A percentile compares a stretch with the other conserved stretches of the same genome.
phyloP scores from a whole-genome alignment of 2,113 vertebrate species.

The Cichladusa arquata region DNA sequence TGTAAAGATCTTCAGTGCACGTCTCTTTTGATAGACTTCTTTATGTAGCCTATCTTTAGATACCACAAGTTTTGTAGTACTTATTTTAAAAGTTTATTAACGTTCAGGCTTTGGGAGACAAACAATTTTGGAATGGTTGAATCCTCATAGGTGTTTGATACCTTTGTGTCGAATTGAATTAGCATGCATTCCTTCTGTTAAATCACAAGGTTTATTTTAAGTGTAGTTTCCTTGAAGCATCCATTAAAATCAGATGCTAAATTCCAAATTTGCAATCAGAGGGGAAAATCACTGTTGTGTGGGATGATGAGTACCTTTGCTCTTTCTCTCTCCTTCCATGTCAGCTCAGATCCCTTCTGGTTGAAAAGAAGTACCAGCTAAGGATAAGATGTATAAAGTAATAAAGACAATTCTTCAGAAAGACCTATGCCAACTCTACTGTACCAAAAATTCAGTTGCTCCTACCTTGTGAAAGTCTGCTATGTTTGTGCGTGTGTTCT shows the following conservation, averaged over 20 bases:
- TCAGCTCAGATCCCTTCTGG: constrained; percentile 10
- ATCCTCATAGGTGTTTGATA: not conserved
- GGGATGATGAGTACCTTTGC: not conserved
- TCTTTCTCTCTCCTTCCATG: not conserved
- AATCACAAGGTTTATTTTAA: not conserved
- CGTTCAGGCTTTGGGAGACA: not conserved
- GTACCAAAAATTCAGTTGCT: not conserved
- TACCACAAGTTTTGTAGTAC: not conserved
- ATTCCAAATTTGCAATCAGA: not conserved
- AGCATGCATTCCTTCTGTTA: not conserved
- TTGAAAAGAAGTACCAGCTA: not conserved
- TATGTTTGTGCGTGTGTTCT: not conserved
- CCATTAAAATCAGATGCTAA: not conserved
- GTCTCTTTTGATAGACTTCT: not conserved
- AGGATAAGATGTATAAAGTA: not conserved
- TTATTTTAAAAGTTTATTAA: not conserved
- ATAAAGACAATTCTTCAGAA: not conserved
- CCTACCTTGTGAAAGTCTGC: not conserved
- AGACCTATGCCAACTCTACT: not conserved
- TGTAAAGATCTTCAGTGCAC: not conserved
- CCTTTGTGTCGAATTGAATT: not conserved
- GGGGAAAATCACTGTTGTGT: not conserved
- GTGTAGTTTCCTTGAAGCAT: not conserved
- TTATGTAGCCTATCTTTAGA: not conserved
- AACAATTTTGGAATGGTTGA: not conserved